Base-by-base conservation (phyloP, 2,888 invertebrate genomes). In the Carterocephalus palaemon region DNA sequence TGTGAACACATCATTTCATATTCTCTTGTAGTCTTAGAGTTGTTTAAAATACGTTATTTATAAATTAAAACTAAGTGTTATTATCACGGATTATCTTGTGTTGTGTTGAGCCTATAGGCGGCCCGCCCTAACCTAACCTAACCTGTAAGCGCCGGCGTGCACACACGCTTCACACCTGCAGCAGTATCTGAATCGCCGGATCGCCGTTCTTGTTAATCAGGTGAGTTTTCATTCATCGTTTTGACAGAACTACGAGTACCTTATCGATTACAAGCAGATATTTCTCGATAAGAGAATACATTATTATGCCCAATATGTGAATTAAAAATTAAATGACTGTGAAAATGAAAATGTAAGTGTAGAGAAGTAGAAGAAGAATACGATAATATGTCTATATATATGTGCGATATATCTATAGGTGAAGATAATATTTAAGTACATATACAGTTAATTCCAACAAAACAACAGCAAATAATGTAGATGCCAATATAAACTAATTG, bases 191-290 rank as follows among this genome's bases (percentile, higher is more conserved):
- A 43, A 46, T 39, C 38, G 46, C 48, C 45, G 20, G 46, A 46
- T 39, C 38, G 46, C 23, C 49, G 37, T 46, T 39, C 46, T 29
- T 31, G 31, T 34, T 36, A 22, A 42, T 42, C 55, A 65, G 67
- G 70, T 70, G 43, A 62, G 67, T 49, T 43, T 56, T 52, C 51
- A 52, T 51, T 52, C 47, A 49, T 48, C 29, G 17, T 34, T 37
- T 34, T 28, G 20, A 33, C n/a, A 4, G 9, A 24, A 32, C 13
- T 31, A 26, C 17, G 9, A 17, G n/a, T n/a, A n/a, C n/a, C n/a
- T n/a, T n/a, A n/a, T n/a, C n/a, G n/a, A n/a, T n/a, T n/a, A n/a
- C n/a, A n/a, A n/a, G n/a, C n/a, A n/a, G n/a, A n/a, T n/a, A n/a
- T n/a, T n/a, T n/a, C n/a, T n/a, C n/a, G n/a, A n/a, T n/a, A n/a